Conservation (phyloP, 2,888 invertebrate species). For the Drosophila birchii region DNA sequence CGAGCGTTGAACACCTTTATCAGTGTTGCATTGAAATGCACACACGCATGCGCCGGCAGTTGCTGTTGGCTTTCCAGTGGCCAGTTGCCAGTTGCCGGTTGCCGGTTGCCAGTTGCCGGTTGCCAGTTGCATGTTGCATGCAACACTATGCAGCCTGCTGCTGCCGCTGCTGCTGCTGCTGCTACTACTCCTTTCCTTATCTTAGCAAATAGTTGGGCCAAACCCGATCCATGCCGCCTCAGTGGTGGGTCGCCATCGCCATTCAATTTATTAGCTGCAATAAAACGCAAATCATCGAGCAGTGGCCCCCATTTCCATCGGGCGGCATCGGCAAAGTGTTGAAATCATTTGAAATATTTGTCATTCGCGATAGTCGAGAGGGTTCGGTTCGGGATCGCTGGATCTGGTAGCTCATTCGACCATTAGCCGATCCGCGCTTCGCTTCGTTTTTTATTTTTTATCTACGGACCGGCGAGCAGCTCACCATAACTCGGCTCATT, state of each 20-base stretch:
- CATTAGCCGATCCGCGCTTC: conserved; percentile 42
- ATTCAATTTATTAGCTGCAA: conserved; percentile 80
- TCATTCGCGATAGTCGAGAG: conserved; percentile 70
- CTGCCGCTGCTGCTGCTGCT: conserved; percentile 5
- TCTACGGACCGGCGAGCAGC: conserved; percentile 66
- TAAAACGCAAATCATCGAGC: conserved; percentile 77
- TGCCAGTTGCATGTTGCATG: conserved; percentile 59
- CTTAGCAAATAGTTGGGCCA: conserved; percentile 69
- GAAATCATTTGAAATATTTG: conserved; percentile 82
- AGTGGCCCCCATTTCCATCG: conserved; percentile 3
- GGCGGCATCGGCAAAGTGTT: conserved; percentile 73
- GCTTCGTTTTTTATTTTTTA: conserved; percentile 54
- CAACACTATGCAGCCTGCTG: conserved; percentile 31
- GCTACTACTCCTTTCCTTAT: conserved; percentile 46
- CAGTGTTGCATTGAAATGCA: conserved; percentile 81
- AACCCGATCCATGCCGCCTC: conserved; percentile 31
- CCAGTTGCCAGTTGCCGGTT: conserved; percentile 62
- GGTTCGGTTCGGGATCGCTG: conserved; percentile 17
- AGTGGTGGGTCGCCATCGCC: conserved; percentile 77
- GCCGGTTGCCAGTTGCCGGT: conserved; percentile 55
- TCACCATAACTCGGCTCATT: conserved; percentile 66
- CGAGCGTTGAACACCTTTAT: conserved; percentile 82
- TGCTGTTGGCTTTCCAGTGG: conserved; percentile 46
- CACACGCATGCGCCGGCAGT: conserved; percentile 73
- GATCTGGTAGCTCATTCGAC: conserved; percentile 24